These are phyloP conservation scores for Drosophila setifemur DNA, from an alignment of 1,140 invertebrate genomes.

Conservation along the genomic window DNA sequence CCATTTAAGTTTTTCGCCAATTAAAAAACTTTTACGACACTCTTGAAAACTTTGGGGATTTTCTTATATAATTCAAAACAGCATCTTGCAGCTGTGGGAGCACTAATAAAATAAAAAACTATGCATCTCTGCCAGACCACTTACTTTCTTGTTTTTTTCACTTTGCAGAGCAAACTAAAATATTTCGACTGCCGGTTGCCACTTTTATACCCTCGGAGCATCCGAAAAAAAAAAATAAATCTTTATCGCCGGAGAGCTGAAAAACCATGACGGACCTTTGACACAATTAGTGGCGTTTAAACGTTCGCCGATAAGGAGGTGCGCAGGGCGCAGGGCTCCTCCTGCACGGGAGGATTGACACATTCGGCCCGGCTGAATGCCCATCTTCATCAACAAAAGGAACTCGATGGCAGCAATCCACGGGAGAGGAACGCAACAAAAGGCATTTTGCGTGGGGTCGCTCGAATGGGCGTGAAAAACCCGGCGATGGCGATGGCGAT, in stretches of 20 bases:
- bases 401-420: slow-evolving; percentile 41
- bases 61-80: no score
- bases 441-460: slow-evolving; percentile 41
- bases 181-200: slow-evolving; percentile 9
- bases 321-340: background rate
- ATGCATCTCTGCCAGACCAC: background rate
- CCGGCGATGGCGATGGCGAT: slow-evolving; percentile 27
- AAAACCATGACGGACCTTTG: slow-evolving; percentile 53
- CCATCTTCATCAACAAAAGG: slow-evolving; percentile 34
- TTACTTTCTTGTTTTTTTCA: slow-evolving; percentile 28
- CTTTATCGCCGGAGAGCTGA: slow-evolving; percentile 13
- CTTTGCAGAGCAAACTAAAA: slow-evolving; percentile 50
- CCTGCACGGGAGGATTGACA: slow-evolving; percentile 48
- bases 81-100: no score
- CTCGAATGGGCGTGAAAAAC: slow-evolving; percentile 63
- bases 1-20: no score
- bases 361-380: slow-evolving; percentile 31
- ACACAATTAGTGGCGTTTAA: slow-evolving; percentile 62
- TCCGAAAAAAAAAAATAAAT: no score
- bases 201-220: slow-evolving; percentile 67
- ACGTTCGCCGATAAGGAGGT: slow-evolving; percentile 49
- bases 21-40: no score
- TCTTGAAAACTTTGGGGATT: no score
- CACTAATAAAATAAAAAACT: background rate
- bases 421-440: slow-evolving; percentile 43